These are phyloP conservation scores for Prorops nasuta DNA, from an alignment of 1,140 invertebrate genomes.

Conservation along the genomic window DNA sequence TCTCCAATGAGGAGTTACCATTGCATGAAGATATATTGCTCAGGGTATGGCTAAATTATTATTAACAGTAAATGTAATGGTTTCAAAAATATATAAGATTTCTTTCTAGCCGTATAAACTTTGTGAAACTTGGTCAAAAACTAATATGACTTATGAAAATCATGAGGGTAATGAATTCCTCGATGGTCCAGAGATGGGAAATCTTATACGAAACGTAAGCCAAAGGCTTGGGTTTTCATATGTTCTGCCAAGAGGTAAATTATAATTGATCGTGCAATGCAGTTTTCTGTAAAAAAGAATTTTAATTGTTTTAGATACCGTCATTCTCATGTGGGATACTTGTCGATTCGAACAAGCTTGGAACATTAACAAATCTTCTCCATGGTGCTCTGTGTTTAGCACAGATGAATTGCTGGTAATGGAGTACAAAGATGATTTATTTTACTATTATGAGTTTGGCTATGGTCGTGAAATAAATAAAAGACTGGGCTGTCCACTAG, in stretches of 20 bases:
- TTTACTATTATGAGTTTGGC: slow-evolving; percentile 75
- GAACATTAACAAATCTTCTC: slow-evolving; percentile 61
- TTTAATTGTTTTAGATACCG: slow-evolving; percentile 24
- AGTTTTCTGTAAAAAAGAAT: slow-evolving; percentile 5
- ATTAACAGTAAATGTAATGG: slow-evolving; percentile 38
- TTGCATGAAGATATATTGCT: too few species aligned
- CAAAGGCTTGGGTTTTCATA: slow-evolving; percentile 49
- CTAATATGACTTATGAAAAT: slow-evolving; percentile 35
- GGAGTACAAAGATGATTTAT: slow-evolving; percentile 78
- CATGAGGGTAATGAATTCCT: slow-evolving; percentile 47
- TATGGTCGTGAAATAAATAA: slow-evolving; percentile 68
- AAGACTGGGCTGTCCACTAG: slow-evolving; percentile 70
- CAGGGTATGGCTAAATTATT: too few species aligned
- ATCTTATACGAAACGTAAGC: slow-evolving; percentile 47
- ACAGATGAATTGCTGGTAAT: slow-evolving; percentile 69
- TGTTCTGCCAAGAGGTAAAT: slow-evolving; percentile 17
- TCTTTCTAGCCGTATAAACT: slow-evolving; percentile 38
- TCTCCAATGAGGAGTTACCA: too few species aligned
- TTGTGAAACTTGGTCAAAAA: slow-evolving; percentile 35
- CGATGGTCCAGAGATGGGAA: slow-evolving; percentile 41
- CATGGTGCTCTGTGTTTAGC: slow-evolving; percentile 75
- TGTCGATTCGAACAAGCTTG: slow-evolving; percentile 77
- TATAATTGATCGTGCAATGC: too few species aligned
- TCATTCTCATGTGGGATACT: slow-evolving; percentile 64
- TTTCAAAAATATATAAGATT: too few species aligned